Percentiles rank a stretch among this genome's conserved stretches.
phyloP scores from a whole-genome alignment of 1,140 invertebrate genomes.

The Neodiprion fabricii region DNA sequence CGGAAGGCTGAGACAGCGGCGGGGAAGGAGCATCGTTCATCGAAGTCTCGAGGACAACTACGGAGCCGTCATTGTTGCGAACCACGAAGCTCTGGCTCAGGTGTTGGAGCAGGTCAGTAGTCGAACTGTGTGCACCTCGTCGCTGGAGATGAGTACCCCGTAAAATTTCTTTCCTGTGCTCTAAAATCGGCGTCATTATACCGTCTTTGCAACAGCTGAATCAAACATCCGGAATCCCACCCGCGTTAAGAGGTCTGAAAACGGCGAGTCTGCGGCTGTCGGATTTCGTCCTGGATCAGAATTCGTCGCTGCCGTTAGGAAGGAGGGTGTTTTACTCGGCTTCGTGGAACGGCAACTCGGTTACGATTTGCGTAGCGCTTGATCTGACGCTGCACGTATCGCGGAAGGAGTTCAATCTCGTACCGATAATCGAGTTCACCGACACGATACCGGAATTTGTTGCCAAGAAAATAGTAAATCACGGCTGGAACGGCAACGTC shows the following conservation, averaged over 20 bases:
- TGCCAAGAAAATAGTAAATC: slow-evolving; percentile 51
- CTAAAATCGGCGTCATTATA: too few species aligned
- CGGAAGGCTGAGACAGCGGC: slow-evolving; percentile 72
- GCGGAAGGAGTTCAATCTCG: slow-evolving; percentile 65
- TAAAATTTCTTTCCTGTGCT: not conserved
- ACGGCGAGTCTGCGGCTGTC: slow-evolving; percentile 73
- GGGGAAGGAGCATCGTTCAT: slow-evolving; percentile 79
- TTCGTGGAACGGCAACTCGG: slow-evolving; percentile 71
- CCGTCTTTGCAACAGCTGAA: slow-evolving; percentile 65
- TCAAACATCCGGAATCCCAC: slow-evolving; percentile 69
- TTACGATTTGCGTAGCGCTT: slow-evolving; percentile 74
- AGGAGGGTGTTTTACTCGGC: slow-evolving; percentile 75
- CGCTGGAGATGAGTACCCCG: not conserved
- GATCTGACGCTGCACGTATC: slow-evolving; percentile 62
- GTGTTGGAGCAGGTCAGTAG: slow-evolving; percentile 78
- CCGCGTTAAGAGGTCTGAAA: slow-evolving; percentile 72
- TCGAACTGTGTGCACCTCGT: not conserved
- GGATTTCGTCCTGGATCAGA: slow-evolving; percentile 70
- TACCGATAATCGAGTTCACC: slow-evolving; percentile 79
- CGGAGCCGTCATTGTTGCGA: slow-evolving; percentile 85
- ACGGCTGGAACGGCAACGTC: slow-evolving; percentile 63
- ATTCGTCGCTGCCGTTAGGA: slow-evolving; percentile 67
- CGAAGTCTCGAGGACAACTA: slow-evolving; percentile 87
- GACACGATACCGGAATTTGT: slow-evolving; percentile 75
- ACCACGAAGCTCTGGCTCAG: slow-evolving; percentile 85